A percentile compares a stretch with the other conserved stretches of the same genome.
Evolutionary conservation across 2,113 vertebrate species (phyloP).

Genomic region (Accipiter virgatus): DNA sequence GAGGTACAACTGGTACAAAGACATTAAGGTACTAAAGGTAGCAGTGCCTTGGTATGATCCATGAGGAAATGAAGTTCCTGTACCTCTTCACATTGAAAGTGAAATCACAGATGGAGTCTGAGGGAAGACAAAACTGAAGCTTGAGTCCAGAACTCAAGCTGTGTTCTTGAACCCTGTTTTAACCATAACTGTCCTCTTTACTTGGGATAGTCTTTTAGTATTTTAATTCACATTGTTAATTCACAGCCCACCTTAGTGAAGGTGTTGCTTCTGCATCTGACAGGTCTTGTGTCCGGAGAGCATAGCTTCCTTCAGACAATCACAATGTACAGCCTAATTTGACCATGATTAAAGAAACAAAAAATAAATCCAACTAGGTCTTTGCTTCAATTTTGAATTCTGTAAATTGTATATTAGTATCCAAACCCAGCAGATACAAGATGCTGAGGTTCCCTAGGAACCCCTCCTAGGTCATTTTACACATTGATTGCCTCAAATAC

Average conservation of each 20-base stretch:
- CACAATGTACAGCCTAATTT: neutral
- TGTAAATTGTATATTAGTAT: neutral
- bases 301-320: neutral
- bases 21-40: neutral
- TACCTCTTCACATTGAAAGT: neutral
- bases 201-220: neutral
- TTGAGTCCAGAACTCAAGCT: neutral
- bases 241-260: neutral
- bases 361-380: neutral
- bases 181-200: neutral
- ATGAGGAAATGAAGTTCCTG: neutral
- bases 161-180: neutral
- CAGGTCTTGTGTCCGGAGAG: neutral
- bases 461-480: neutral
- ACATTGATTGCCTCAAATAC: neutral
- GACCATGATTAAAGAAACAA: neutral
- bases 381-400: neutral
- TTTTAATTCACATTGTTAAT: neutral
- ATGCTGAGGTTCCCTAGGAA: neutral
- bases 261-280: neutral
- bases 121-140: neutral
- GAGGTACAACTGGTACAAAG: neutral
- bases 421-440: neutral
- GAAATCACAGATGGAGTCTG: neutral
- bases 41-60: neutral